phyloP scores from a whole-genome alignment of 2,797 vertebrate species.

The Babyrousa celebensis region DNA sequence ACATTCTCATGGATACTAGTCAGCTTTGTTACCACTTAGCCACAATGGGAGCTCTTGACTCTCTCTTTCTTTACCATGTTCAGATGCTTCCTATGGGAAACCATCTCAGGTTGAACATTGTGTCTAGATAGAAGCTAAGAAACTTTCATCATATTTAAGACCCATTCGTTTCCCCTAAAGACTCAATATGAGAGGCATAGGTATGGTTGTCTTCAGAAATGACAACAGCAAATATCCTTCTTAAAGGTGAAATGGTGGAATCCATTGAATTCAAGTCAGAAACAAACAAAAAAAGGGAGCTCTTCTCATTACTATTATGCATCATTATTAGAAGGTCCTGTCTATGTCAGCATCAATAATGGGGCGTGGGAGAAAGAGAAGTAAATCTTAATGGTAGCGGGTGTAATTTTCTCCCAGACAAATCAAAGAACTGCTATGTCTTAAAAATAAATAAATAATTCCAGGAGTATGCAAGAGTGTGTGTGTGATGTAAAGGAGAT shows the following conservation, averaged over 20 bases:
- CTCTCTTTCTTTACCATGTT: background rate
- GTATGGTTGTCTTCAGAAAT: background rate
- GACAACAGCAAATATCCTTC: background rate
- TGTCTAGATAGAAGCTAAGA: background rate
- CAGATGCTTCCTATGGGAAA: background rate
- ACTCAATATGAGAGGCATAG: background rate
- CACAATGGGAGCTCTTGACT: too few relatives aligned
- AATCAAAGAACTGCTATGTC: background rate
- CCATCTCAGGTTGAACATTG: background rate
- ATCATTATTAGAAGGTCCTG: background rate
- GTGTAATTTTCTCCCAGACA: background rate
- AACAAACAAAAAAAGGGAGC: background rate
- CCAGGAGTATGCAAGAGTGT: rapidly evolving
- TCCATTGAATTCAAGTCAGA: background rate
- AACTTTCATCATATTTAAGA: background rate
- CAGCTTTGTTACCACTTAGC: too few relatives aligned
- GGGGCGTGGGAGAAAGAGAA: background rate
- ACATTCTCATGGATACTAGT: too few relatives aligned
- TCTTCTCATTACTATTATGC: background rate
- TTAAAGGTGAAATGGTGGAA: background rate
- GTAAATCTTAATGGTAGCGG: too few relatives aligned
- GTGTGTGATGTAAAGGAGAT: background rate
- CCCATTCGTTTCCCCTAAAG: background rate
- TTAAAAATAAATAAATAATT: background rate
- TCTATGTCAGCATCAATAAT: background rate